phyloP scores from a whole-genome alignment of 2,888 invertebrate genomes.

The Physocephala rufipes region DNA sequence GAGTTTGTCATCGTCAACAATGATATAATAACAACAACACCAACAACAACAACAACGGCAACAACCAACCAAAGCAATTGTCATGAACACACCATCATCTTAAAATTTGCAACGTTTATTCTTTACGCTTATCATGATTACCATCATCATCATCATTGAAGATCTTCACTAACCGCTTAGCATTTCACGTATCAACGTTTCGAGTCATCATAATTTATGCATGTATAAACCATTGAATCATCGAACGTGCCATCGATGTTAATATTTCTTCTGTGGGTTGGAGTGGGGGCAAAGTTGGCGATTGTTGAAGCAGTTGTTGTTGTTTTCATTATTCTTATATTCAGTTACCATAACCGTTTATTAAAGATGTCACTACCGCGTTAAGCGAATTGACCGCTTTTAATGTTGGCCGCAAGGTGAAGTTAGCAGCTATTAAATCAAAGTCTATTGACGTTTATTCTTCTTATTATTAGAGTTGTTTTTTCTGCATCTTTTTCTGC shows the following conservation, averaged over 20 bases:
- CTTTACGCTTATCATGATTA: neutral
- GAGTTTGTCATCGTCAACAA: conserved; percentile 11
- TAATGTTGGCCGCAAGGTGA: neutral
- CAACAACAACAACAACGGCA: conserved; percentile 7
- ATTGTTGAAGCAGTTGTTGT: neutral
- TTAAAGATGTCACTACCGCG: neutral
- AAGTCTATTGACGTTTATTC: neutral
- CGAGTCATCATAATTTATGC: neutral
- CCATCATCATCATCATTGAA: neutral
- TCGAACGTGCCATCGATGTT: neutral
- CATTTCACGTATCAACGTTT: neutral
- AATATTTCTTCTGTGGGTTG: neutral
- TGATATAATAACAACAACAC: neutral
- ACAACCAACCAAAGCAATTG: no score
- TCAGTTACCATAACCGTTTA: neutral
- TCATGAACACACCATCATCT: neutral
- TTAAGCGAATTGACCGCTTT: neutral
- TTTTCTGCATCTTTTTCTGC: conserved; percentile 4
- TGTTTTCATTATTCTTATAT: neutral
- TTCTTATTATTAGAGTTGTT: neutral
- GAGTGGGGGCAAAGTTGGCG: neutral
- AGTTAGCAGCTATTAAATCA: neutral
- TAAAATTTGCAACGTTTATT: no score
- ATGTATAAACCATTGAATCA: neutral
- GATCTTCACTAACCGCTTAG: conserved; percentile 11